Base-by-base conservation (phyloP, 2,888 invertebrate genomes). In the Platerodrilus igneus region DNA sequence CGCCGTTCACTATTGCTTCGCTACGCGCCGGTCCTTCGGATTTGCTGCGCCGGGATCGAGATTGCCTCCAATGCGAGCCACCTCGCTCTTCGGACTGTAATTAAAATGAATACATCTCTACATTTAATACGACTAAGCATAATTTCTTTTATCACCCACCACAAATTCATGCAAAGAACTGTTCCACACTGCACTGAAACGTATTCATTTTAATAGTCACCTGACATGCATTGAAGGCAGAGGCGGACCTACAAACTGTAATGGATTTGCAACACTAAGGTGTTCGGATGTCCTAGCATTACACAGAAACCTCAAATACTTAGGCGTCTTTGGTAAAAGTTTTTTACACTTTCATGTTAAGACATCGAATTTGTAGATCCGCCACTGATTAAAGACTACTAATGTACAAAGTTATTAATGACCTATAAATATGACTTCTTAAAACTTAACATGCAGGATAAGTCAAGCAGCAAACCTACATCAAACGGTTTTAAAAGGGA, bases 1-100 rank as follows among this genome's bases (percentile, higher is more conserved):
- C 62, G 55, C 57, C 55, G 51, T 47, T 55, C 50, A 47, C 47
- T 58, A 55, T 59, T 51, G 55, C 57, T 48, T 53, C 53, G 59
- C 57, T 52, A 51, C 66, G 58, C 57, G 66, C 79, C 40, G 84
- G 85, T 39, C 85, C 85, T 65, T 83, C 85, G 31, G 85, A 85
- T 74, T 83, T 84, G 77, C 84, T 85, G 65, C 85, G 79, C 48
- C 83, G 72, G 50, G 82, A 82, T 56, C 81, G 79, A 50, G 82
- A 82, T 56, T 81, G 79, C 57, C 79, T 73, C 64, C 64, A 74
- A 50, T 70, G 60, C 47, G 62, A 59, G 59, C 66, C 67, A 54
- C 72, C 78, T 56, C 83, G 76, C 64, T 83, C 83, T 66, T 79
- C 81, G 57, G 83, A 83, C 84, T 84, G 73, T 32, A 70, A 70